These are phyloP conservation scores for Rhabdophis nuchalis DNA, from an alignment of 2,797 vertebrate species.

Conservation along the genomic window DNA sequence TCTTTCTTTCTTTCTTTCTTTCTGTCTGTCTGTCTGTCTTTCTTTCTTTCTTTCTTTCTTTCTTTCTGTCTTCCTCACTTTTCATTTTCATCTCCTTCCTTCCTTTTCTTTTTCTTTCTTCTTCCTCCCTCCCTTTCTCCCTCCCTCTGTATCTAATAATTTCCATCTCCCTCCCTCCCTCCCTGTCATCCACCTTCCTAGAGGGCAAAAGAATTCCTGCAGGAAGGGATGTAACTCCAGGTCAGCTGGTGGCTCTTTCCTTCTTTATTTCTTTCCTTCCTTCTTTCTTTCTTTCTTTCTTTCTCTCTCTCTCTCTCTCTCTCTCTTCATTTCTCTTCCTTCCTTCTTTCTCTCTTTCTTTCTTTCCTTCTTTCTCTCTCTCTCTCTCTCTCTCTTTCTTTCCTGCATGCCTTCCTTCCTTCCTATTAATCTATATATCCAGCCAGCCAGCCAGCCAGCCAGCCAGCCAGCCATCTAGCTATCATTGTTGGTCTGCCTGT, in stretches of 20 bases:
- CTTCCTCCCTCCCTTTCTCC: no score
- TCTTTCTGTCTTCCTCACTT: accelerated
- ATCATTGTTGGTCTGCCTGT: no score
- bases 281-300: not conserved
- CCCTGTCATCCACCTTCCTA: not conserved
- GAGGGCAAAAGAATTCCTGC: slow-evolving; percentile 40
- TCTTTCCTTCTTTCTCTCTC: accelerated
- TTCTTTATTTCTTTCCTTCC: not conserved
- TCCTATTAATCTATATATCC: no score
- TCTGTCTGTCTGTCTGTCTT: no score
- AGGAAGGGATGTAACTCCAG: not conserved
- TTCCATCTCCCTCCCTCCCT: no score
- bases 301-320: not conserved
- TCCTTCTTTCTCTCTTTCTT: accelerated
- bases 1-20: not conserved
- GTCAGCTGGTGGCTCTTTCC: slow-evolving; percentile 14
- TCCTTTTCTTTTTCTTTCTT: accelerated
- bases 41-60: accelerated
- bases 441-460: no score
- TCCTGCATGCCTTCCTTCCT: no score
- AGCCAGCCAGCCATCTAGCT: no score
- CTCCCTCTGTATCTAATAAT: no score
- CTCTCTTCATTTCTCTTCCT: no score
- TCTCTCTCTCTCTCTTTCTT: no score
- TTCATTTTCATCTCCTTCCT: no score